Conservation (phyloP, 2,888 invertebrate genomes). For the Chorisops tibialis region DNA sequence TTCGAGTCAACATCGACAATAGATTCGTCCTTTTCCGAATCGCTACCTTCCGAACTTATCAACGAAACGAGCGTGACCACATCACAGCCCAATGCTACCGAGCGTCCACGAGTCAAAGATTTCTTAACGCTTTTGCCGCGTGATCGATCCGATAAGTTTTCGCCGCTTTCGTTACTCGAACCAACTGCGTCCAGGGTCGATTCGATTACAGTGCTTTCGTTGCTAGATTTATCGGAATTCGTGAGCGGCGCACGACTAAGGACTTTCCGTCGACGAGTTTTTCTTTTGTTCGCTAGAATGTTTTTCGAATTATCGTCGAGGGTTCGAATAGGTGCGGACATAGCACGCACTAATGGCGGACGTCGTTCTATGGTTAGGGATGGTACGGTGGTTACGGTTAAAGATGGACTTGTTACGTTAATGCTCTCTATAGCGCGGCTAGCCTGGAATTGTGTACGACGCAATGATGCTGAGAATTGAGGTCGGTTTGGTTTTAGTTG, state of each 20-base stretch:
- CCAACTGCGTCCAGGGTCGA: not conserved
- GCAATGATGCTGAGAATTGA: conserved; percentile 34
- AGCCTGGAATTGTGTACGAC: conserved; percentile 39
- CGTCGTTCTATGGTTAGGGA: conserved; percentile 44
- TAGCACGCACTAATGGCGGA: conserved; percentile 50
- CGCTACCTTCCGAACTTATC: conserved; percentile 64
- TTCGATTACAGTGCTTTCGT: conserved; percentile 8
- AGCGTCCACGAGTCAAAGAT: conserved; percentile 42
- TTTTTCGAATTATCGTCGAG: conserved; percentile 42
- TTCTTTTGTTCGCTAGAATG: conserved; percentile 43
- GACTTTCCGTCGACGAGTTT: conserved; percentile 41
- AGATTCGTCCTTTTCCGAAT: conserved; percentile 56
- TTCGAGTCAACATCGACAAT: conserved; percentile 33
- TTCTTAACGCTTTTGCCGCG: conserved; percentile 38
- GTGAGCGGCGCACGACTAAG: conserved; percentile 37
- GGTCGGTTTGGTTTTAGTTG: not conserved
- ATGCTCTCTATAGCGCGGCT: conserved; percentile 29
- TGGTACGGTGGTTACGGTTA: conserved; percentile 34
- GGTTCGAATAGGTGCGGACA: conserved; percentile 52
- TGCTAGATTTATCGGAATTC: conserved; percentile 4
- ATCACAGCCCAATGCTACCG: conserved; percentile 45
- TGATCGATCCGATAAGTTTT: conserved; percentile 26
- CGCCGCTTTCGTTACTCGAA: conserved; percentile 13
- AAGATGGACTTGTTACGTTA: not conserved
- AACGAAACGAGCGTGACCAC: conserved; percentile 67